Base-by-base conservation (phyloP, 1,140 invertebrate species). In the Lycorma delicatula region DNA sequence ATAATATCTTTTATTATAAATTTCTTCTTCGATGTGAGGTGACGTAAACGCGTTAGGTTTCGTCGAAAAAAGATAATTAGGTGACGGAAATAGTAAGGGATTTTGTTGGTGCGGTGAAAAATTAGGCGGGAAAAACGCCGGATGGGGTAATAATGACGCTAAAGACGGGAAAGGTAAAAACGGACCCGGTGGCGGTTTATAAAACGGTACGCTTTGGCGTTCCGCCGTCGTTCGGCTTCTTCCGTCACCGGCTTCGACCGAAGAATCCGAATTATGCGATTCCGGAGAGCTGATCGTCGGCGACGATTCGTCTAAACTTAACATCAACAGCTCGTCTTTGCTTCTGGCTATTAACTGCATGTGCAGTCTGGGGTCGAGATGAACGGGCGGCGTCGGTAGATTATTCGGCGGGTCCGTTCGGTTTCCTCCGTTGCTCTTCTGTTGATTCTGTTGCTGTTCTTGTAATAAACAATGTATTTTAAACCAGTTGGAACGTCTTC, bases 211-310 rank as follows among this genome's bases (percentile, higher is more conserved):
- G 38, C 3, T 41, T 3, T 16, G 3, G n/a, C 38, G n/a, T n/a
- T n/a, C n/a, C n/a, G n/a, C n/a, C n/a, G n/a, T n/a, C n/a, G n/a
- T n/a, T n/a, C n/a, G n/a, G n/a, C n/a, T n/a, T 62, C 75, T 67
- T 41, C 76, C 70, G 46, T 81, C 80, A 20, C 75, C 76, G 23
- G 82, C 72, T 64, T 84, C 82, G 16, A 83, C 73, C 0, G 82
- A 84, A 7, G 83, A 85, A 58, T 86, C 85, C 47, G 85, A 87
- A 62, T 85, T 85, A 58, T 86, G 83, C 0, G 84, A 86, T 56
- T 87, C 86, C 0, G 85, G 85, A 0, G 85, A 86, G 47, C 82
- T 84, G 0, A 86, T 82, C 44, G 81, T 85, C 0, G 85, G 84
- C 0, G 81, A 81, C 0, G 77, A 75, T 9, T 41, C 49, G 34